These are phyloP conservation scores for Panthera uncia DNA, from an alignment of 2,113 vertebrate species.

Conservation along the genomic window DNA sequence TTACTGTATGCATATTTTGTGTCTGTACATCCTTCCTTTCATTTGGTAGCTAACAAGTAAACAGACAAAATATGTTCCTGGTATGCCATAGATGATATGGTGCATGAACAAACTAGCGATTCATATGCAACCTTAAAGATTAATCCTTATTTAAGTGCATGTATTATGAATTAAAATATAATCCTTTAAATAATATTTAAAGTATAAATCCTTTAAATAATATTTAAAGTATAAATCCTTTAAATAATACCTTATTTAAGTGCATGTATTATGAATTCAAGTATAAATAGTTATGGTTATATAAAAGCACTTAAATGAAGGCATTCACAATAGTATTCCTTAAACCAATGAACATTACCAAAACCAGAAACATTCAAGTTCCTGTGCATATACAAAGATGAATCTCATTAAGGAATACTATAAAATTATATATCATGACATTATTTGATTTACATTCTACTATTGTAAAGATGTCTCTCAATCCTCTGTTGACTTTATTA, in stretches of 20 bases:
- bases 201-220: too few species aligned
- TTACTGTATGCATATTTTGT: neutral
- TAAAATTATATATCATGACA: neutral
- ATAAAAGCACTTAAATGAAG: neutral
- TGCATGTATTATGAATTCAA: neutral
- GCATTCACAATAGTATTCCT: neutral
- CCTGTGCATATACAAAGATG: neutral
- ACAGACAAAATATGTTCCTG: neutral
- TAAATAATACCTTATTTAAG: too few species aligned
- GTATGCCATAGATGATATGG: neutral
- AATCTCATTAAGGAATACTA: constrained; percentile 23
- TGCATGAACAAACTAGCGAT: neutral
- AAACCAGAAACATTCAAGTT: neutral
- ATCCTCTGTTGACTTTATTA: constrained; percentile 72
- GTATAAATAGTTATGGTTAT: neutral
- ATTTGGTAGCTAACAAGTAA: neutral
- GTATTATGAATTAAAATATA: neutral
- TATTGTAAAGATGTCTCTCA: constrained; percentile 3
- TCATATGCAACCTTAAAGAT: neutral
- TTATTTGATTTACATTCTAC: constrained; percentile 58
- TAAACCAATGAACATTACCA: neutral
- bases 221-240: too few species aligned
- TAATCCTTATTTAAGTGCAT: neutral
- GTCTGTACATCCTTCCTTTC: neutral
- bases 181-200: too few species aligned